These are phyloP conservation scores for Amphiura filiformis DNA, from an alignment of 35 echinoderm and acorn worm species.

Conservation along the genomic window DNA sequence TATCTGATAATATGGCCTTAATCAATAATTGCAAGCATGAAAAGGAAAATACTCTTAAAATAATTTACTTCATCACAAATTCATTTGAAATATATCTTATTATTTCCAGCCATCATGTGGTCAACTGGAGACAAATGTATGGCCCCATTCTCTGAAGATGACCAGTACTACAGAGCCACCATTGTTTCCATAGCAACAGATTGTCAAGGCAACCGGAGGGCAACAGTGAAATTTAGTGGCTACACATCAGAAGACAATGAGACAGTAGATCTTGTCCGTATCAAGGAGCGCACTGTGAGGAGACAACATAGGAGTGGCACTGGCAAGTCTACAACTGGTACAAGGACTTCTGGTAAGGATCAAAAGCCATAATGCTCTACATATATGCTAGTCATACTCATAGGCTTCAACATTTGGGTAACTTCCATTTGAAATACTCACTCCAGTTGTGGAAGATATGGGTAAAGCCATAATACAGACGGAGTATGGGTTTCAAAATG, in stretches of 20 bases:
- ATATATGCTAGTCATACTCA: no score
- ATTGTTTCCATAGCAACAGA: slow-evolving; percentile 21
- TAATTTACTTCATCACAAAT: no score
- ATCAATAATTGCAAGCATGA: no score
- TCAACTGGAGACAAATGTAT: slow-evolving; percentile 57
- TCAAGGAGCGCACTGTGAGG: slow-evolving; percentile 41
- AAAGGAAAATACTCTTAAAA: no score
- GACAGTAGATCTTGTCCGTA: slow-evolving; percentile 15
- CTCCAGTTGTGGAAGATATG: no score
- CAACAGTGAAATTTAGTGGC: slow-evolving; percentile 51
- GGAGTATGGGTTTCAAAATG: no score
- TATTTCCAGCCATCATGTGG: slow-evolving; percentile 40
- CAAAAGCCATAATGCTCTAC: no score
- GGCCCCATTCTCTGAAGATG: slow-evolving; percentile 57
- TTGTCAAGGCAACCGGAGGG: background rate
- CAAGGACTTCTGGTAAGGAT: slow-evolving; percentile 11
- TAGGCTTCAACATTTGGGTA: no score
- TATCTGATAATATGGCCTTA: no score
- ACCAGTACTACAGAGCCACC: slow-evolving; percentile 40
- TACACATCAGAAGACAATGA: slow-evolving; percentile 79
- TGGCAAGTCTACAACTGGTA: background rate
- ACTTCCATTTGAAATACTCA: no score
- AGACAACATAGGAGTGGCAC: background rate
- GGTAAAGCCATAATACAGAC: no score
- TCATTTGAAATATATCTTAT: no score